Evolutionary conservation across 2,888 invertebrate species (phyloP), one percentile per base, ranked within the genome.

Genomic region (Acleris holmiana): DNA sequence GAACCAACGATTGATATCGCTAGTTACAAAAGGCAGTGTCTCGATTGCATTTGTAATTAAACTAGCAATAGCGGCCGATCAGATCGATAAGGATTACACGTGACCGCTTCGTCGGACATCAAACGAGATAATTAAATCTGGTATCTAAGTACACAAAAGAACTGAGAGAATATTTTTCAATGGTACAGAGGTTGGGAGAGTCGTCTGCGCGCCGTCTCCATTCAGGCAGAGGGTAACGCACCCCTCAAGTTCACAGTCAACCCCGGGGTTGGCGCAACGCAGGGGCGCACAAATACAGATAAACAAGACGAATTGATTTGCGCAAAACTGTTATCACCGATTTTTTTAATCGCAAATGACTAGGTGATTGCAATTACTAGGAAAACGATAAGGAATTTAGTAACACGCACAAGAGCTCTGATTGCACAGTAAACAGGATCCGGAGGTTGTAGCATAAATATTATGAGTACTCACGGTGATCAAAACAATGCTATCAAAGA

Each of bases 201-300:
- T 56, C 58, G 54, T 59, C 53, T 65, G 48, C 50, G 67, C 62
- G 58, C 60, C 58, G 67, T 60, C 66, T 69, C 61, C 63, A 66
- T 67, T 68, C 65, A 69, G 57, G 63, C 70, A 72, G 83, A 86
- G 91, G 91, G 90, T 91, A 89, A 84, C 84, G 87, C 89, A 89
- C 91, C 91, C 91, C 83, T 87, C 89, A 88, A 89, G 88, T 87
- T 89, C 87, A 88, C 83, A 87, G 85, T 77, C 62, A 65, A 46
- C 48, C 59, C 47, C 41, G 61, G 44, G 55, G n/a, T 44, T 19
- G 35, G 53, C 44, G 44, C 53, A 53, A 53, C 40, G 21, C 18
- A 19, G 60, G 49, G 58, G 58, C 70, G 69, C 73, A 68, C 69
- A 70, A 69, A 74, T 70, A 74, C 71, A 74, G 73, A 71, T 69